Evolutionary conservation across 2,113 vertebrate species (phyloP), one percentile per base, ranked within the genome.

Genomic region (Jaculus jaculus): DNA sequence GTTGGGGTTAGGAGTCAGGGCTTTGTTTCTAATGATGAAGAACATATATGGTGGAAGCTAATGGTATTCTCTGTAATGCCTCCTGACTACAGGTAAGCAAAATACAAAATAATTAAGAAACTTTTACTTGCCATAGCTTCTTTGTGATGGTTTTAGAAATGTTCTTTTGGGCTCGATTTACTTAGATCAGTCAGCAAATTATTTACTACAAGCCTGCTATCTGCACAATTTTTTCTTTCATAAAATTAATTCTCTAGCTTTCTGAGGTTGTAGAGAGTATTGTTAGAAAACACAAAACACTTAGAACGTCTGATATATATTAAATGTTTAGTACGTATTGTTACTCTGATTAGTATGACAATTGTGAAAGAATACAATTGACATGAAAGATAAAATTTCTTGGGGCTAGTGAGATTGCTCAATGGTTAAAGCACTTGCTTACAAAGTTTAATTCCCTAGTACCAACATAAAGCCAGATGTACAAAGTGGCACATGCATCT

Each of bases 121-220:
- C 79, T 90, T 63, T 30, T 28, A 75, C 51, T 92, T 83, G 47
- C 34, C 71, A 87, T 10, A 66, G 24, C 18, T 95, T 77, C 20
- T 94, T 91, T 92, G 75, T 95, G 39, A 94, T 60, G 89, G 11
- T 77, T 96, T 92, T 72, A 84, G 17, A n/a, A 91, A 90, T 30
- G 90, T 92, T 92, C 77, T 60, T 23, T 28, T 90, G 34, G 32
- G 13, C 26, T 92, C 18, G 73, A 80, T 92, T 93, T 96, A 83
- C 86, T 95, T 93, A 85, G 13, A 84, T 61, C 47, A 84, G 17
- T 90, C 47, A 91, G 79, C 9, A 83, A 54, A 60, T 79, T 91
- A 92, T 93, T 89, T 92, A 47, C 32, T 89, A 91, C 69, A 95
- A 88, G 21, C 4, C 28, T 90, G 5, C 20, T 82, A 30, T 86